phyloP scores from a whole-genome alignment of 1,140 invertebrate genomes.

The Carcinoscorpius rotundicauda region DNA sequence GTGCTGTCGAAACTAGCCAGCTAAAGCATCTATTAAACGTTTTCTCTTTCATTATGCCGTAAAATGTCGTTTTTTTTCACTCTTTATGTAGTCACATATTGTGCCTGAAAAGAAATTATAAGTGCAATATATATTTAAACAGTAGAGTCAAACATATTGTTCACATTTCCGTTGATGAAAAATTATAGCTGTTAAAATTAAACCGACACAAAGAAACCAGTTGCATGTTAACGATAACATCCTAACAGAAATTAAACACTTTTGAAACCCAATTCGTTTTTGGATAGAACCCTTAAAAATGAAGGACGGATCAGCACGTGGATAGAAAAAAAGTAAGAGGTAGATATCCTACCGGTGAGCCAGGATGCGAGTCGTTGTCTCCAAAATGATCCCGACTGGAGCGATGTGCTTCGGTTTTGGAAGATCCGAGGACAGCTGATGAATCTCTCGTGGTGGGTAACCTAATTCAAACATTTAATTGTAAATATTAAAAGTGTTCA shows the following conservation, averaged over 20 bases:
- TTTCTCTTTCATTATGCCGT: no score
- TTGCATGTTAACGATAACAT: background rate
- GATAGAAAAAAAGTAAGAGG: background rate
- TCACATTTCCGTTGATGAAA: no score
- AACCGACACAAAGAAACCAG: background rate
- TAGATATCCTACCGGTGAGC: constrained; percentile 60
- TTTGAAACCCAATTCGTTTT: background rate
- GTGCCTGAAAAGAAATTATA: no score
- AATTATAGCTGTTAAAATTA: no score
- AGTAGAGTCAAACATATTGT: no score
- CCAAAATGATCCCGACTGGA: constrained; percentile 35
- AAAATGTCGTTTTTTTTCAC: no score
- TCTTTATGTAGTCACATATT: no score
- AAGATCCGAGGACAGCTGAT: constrained; percentile 25
- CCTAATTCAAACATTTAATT: constrained; percentile 5
- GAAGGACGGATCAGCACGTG: background rate
- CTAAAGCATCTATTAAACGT: no score
- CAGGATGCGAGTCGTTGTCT: constrained; percentile 70
- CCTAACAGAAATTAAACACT: background rate
- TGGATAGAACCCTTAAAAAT: background rate
- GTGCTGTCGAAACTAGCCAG: no score
- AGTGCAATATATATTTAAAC: no score
- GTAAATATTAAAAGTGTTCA: background rate
- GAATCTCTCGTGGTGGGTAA: constrained; percentile 25
- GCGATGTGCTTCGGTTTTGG: constrained; percentile 25